phyloP scores from a whole-genome alignment of 2,888 invertebrate genomes.

The Anthophora plumipes region DNA sequence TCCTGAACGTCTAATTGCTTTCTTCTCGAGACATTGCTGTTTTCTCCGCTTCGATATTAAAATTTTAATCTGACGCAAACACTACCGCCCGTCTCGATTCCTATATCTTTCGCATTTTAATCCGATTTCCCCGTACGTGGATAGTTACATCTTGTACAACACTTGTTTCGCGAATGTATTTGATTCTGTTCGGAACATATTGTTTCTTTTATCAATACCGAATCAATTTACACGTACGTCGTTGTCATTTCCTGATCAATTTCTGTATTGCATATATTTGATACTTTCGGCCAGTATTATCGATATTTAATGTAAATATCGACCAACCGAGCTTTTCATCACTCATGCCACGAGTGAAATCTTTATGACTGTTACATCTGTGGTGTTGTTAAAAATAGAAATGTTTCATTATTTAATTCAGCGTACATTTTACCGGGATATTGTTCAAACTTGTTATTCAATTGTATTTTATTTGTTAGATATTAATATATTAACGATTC shows the following conservation, averaged over 20 bases:
- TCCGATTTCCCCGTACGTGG: not conserved
- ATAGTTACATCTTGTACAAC: too few relatives aligned
- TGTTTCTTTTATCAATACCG: too few relatives aligned
- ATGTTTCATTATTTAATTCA: too few relatives aligned
- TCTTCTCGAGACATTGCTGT: not conserved
- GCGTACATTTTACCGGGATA: too few relatives aligned
- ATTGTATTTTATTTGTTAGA: too few relatives aligned
- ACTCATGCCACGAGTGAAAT: too few relatives aligned
- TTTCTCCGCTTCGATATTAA: constrained; percentile 7
- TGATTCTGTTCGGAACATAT: not conserved
- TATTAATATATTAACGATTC: too few relatives aligned
- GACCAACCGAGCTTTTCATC: not conserved
- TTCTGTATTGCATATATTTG: not conserved
- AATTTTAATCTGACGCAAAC: constrained; percentile 5
- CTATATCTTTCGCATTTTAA: too few relatives aligned
- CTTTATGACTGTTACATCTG: too few relatives aligned
- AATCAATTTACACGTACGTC: not conserved
- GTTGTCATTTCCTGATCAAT: not conserved
- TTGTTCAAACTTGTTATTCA: too few relatives aligned
- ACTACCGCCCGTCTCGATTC: not conserved
- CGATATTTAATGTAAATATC: not conserved
- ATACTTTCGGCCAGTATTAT: not conserved
- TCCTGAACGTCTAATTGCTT: constrained; percentile 18
- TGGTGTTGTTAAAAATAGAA: too few relatives aligned
- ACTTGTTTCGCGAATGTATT: constrained; percentile 6